A percentile compares a stretch with the other conserved stretches of the same genome.
phyloP scores from a whole-genome alignment of 2,797 vertebrate genomes.

The Poliocrania exsul region DNA sequence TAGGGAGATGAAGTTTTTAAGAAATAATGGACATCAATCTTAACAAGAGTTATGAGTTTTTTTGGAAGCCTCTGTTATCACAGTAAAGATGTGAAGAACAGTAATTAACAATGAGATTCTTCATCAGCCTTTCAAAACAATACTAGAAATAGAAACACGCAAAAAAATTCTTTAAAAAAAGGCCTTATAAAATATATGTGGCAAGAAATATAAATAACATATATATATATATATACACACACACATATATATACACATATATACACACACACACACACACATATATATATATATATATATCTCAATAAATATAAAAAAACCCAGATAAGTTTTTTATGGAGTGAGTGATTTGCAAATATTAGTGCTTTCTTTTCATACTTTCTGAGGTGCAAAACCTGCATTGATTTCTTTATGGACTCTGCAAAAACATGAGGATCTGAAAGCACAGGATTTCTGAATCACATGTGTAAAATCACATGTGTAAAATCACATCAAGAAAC shows the following conservation, averaged over 20 bases:
- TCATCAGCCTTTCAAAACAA: neutral
- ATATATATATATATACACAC: neutral
- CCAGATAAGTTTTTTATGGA: neutral
- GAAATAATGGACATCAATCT: neutral
- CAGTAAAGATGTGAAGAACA: neutral
- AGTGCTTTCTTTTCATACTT: neutral
- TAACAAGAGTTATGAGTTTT: neutral
- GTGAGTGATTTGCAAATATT: neutral
- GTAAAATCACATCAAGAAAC: neutral
- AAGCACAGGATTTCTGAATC: neutral
- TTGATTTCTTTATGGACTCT: neutral
- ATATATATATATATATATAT: neutral
- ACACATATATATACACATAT: too few species aligned
- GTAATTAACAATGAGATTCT: neutral
- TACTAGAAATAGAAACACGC: neutral
- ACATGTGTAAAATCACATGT: neutral
- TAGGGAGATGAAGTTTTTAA: neutral
- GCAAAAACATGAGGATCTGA: neutral
- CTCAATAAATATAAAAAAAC: neutral
- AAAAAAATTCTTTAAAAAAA: neutral
- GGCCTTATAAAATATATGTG: rapidly evolving
- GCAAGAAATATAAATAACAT: neutral
- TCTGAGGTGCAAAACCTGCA: neutral
- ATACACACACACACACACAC: neutral
- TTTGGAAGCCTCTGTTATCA: neutral